Evolutionary conservation across 2,888 invertebrate species (phyloP), one percentile per base, ranked within the genome.

Genomic region (Leptura quadrifasciata): DNA sequence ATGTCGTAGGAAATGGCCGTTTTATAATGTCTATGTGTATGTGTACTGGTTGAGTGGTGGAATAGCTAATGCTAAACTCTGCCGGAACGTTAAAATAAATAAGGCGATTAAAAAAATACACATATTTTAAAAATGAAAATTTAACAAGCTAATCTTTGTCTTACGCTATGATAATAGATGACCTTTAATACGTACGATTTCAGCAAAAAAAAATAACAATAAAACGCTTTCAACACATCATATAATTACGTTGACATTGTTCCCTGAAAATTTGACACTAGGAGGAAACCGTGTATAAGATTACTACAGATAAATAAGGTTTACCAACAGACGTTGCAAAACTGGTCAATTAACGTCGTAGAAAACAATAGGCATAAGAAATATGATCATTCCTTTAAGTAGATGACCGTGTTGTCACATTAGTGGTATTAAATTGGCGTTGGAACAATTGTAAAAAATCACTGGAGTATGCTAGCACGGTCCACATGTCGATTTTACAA

Each of bases 381-480:
- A 58, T 60, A 60, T n/a, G 60, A 57, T 69, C 57, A 57, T 69
- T 39, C 27, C 55, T 68, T 17, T 60, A 60, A 70, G 52, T 39
- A 70, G 70, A 70, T 20, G 39, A 57, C 27, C 35, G 15, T 20
- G 69, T 69, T 60, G 58, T 60, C 70, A 60, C 63, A 70, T 70
- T 74, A 74, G 57, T 55, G 60, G 60, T 60, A 72, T 64, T 24
- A 63, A 68, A 72, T 39, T 68, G 67, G 21, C 31, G 57, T 39
- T 47, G 63, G 20, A 69, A 64, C 72, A 68, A 76, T 72, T 39
- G 64, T 70, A 52, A 68, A 24, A 54, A 61, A 55, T 58, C 58
- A 60, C 72, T 76, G 80, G 80, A 78, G 81, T 84, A 82, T 83
- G 75, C 76, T 80, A 84, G 81, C 77, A 79, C 84, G 85, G 85